Evolutionary conservation across 2,113 vertebrate species (phyloP), one percentile per base, ranked within the genome.

Genomic region (Pogona vitticeps): DNA sequence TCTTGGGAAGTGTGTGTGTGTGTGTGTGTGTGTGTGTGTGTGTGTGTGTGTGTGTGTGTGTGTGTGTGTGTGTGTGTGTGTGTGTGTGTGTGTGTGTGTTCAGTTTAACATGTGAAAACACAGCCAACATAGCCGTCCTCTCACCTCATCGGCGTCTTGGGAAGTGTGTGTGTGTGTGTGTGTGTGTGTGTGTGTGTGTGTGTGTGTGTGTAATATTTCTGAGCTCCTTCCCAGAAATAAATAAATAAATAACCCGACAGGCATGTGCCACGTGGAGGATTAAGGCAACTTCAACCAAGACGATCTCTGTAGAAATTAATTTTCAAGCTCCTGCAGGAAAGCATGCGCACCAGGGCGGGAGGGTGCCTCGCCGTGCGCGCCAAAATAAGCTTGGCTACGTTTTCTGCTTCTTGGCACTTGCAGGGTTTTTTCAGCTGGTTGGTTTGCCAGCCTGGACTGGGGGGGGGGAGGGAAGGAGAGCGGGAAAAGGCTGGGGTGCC

Each of bases 41-140:
- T 52, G 46, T 52, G 46, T 52, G 46, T 52, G 46, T 52, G 46
- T 33, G 2, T 79, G 6, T 63, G 2, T 80, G 1, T 33, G n/a
- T n/a, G n/a, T n/a, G n/a, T n/a, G n/a, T n/a, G n/a, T n/a, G n/a
- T n/a, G n/a, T n/a, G n/a, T n/a, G n/a, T n/a, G n/a, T n/a, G n/a
- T n/a, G n/a, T n/a, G n/a, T n/a, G n/a, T n/a, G n/a, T n/a, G n/a
- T n/a, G n/a, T n/a, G n/a, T n/a, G n/a, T n/a, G 67, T 88, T 81
- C 68, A 75, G n/a, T 56, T 56, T 63, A 73, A 65, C 58, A 84
- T 73, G 82, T 63, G 87, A 79, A 88, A 80, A 84, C 58, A 84
- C 72, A 88, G 84, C 82, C 76, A 59, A 20, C 58, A 20, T 26
- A 28, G 23, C 17, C 1, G 28, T 40, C 68, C 52, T 75, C 67